Evolutionary conservation across 2,797 vertebrate species (phyloP).

Genomic region (Propithecus perrieri): DNA sequence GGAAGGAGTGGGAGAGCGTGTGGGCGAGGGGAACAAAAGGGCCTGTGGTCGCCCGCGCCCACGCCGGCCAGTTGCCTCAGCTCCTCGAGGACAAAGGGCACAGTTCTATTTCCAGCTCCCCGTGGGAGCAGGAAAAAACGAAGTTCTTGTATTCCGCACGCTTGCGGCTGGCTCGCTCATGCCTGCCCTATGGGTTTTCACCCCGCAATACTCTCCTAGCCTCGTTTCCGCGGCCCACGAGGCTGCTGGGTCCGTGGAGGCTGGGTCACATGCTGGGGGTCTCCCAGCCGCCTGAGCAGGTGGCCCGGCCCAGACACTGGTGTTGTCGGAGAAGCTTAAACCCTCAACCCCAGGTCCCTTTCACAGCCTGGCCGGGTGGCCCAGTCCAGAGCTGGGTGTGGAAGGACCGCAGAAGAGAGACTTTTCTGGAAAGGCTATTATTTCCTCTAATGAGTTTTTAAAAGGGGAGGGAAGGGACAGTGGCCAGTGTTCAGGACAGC

Average conservation of each 20-base stretch:
- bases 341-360: fast-evolving
- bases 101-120: conserved; percentile 51
- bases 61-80: not conserved
- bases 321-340: not conserved
- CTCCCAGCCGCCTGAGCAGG: not conserved
- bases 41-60: conserved; percentile 43
- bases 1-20: not conserved
- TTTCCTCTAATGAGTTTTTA: not conserved
- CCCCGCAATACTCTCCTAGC: not conserved
- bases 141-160: not conserved
- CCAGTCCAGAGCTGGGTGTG: no score
- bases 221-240: not conserved
- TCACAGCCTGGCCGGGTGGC: not conserved
- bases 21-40: conserved; percentile 57
- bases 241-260: not conserved
- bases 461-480: no score
- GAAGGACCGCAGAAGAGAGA: not conserved
- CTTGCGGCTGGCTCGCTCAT: not conserved
- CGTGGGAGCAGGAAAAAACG: not conserved
- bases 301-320: not conserved
- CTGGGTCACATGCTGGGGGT: conserved; percentile 21
- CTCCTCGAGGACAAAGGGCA: conserved; percentile 60
- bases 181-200: not conserved
- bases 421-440: not conserved
- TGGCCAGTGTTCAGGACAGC: no score